Base-by-base conservation (phyloP, 2,888 invertebrate genomes). In the Hetaerina titia region DNA sequence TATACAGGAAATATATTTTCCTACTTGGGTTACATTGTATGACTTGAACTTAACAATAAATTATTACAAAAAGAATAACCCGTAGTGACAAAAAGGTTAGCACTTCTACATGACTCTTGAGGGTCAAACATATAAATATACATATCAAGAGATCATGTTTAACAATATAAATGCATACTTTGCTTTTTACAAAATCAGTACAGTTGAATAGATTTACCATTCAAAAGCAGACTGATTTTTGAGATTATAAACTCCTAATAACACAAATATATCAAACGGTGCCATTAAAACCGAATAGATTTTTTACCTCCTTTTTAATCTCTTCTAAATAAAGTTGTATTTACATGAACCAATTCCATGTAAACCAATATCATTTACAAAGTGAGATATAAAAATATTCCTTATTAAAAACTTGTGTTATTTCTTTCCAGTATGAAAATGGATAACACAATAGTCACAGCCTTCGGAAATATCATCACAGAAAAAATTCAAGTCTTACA, bases 371-470 rank as follows among this genome's bases (percentile, higher is more conserved):
- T 81, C 5, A 31, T 81, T 25, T 22, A 9, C 22, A n/a, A n/a
- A 81, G 81, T 9, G 31, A 31, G 81, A 81, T 81, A 81, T 11
- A 81, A 81, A 81, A 81, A 81, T 81, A 81, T 81, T 81, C 81
- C 81, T 25, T 31, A 81, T 31, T 81, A 81, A 25, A 81, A 81
- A 81, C 22, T 31, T 31, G 25, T 31, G 11, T 15, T 13, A 81
- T 45, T 45, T 45, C 2, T 81, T 31, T 81, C 31, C 11, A 13
- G 31, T 31, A 81, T 31, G 11, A 6, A 81, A 81, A 5, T 15
- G 31, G 25, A 81, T 31, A 31, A 69, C 69, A 69, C 69, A 69
- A 69, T n/a, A 81, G 81, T 81, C 81, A 81, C 81, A 81, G 81
- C 81, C 81, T 31, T 81, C 5, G 13, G 31, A 22, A 31, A 31